These are phyloP conservation scores for Heliconius hortense DNA, from an alignment of 2,888 invertebrate species.

Conservation along the genomic window DNA sequence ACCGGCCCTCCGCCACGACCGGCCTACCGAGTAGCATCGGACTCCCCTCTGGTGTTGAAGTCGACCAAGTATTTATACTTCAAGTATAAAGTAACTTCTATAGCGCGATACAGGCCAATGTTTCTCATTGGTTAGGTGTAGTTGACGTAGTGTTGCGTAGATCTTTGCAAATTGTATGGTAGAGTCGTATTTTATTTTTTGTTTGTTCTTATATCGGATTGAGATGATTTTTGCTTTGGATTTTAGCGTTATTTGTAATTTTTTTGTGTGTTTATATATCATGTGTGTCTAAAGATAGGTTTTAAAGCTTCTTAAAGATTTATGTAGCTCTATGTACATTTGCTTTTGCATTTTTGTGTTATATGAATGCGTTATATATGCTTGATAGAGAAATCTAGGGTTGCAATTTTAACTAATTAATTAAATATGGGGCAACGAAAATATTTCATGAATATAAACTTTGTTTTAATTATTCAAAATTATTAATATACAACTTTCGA, in stretches of 20 bases:
- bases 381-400: too few relatives aligned
- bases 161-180: neutral
- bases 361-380: neutral
- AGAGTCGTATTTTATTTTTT: neutral
- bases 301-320: neutral
- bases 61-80: conserved; percentile 45
- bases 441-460: neutral
- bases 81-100: conserved; percentile 50
- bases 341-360: neutral
- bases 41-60: conserved; percentile 49
- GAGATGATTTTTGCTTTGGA: neutral
- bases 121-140: conserved; percentile 48
- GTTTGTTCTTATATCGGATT: neutral
- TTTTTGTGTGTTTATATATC: neutral
- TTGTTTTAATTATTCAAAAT: neutral
- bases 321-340: neutral
- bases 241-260: neutral
- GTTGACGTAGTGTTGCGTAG: conserved; percentile 37
- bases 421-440: neutral
- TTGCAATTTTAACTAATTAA: neutral
- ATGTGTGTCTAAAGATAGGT: neutral
- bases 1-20: conserved; percentile 60
- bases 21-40: conserved; percentile 58
- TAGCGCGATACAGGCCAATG: conserved; percentile 61
- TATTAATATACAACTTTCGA: neutral